Evolutionary conservation across 2,113 vertebrate species (phyloP), one percentile per base, ranked within the genome.

Genomic region (Hassar affinis): DNA sequence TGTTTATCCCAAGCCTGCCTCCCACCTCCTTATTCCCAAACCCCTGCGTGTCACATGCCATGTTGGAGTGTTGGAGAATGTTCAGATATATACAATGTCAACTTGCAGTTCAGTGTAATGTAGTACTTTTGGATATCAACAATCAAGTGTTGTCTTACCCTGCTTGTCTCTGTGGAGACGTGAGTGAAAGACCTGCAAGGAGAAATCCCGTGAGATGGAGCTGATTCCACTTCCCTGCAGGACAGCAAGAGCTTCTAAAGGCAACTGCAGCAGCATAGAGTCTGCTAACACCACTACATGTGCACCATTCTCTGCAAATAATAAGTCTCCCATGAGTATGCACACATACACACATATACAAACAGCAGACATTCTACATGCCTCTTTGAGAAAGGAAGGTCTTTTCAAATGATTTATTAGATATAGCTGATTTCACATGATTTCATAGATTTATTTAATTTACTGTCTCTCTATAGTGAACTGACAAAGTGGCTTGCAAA

Each of bases 161-260:
- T 90, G 42, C 15, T 92, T 85, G 1, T 91, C 86, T 89, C 79
- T 88, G 56, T 85, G 90, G 8, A 95, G 71, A 66, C 96, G 94
- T 76, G 92, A 91, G 88, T 95, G 91, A 47, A 97, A 90, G 38
- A 96, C 82, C 82, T 96, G 96, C 27, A 97, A 90, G 71, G 95
- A 97, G 90, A 97, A 95, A 88, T 97, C 96, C 89, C 95, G 93
- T 22, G 93, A 95, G 56, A 97, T 88, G 42, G 95, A 95, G 78
- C 62, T 84, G 69, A 96, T 74, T n/a, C 83, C 74, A 6, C 90
- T 87, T 0, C 85, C 88, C 84, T 89, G 92, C 81, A 97, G 94
- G 84, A 94, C 17, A 38, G 86, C 87, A 62, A 96, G 82, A 1
- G 94, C 92, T 90, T 97, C 96, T 87, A 97, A 91, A 7, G 96